Percentiles rank a stretch among this genome's conserved stretches.
These are phyloP conservation scores for Procambarus virginalis DNA, from an alignment of 1,140 invertebrate genomes.

Conservation along the genomic window DNA sequence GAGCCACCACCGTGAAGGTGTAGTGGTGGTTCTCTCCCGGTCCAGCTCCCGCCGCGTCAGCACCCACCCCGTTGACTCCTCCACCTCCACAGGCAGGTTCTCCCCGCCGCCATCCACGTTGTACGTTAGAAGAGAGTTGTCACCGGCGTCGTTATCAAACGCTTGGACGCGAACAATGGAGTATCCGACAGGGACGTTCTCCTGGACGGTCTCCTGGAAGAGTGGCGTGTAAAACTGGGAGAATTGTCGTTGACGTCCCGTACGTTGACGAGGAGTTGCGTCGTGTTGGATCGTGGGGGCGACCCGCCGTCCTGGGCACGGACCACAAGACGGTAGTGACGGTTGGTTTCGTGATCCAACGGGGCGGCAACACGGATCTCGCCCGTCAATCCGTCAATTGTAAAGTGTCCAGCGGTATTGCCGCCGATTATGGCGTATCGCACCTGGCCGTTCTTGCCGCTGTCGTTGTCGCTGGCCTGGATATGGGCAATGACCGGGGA, in stretches of 20 bases:
- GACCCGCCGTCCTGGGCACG: constrained; percentile 94
- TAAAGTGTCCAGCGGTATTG: constrained; percentile 93
- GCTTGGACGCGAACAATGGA: constrained; percentile 86
- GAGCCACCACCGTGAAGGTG: constrained; percentile 88
- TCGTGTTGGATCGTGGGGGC: constrained; percentile 93
- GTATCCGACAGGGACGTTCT: constrained; percentile 90
- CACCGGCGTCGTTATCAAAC: constrained; percentile 92
- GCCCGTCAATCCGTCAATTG: constrained; percentile 93
- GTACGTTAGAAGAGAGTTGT: constrained; percentile 89
- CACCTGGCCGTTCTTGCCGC: constrained; percentile 92
- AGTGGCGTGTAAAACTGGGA: constrained; percentile 90
- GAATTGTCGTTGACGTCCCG: constrained; percentile 96
- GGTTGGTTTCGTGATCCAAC: constrained; percentile 91
- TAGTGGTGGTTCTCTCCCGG: constrained; percentile 87
- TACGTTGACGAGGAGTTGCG: constrained; percentile 91
- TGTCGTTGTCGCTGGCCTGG: constrained; percentile 90
- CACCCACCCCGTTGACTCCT: constrained; percentile 91
- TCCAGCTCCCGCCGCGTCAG: constrained; percentile 90
- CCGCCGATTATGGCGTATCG: constrained; percentile 95
- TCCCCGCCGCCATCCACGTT: constrained; percentile 82
- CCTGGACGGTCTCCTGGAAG: constrained; percentile 94
- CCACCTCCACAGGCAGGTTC: constrained; percentile 87
- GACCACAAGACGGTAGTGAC: constrained; percentile 90
- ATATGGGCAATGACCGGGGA: constrained; percentile 91
- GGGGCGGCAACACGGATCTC: constrained; percentile 90